These are phyloP conservation scores for Channa striata DNA, from an alignment of 2,797 vertebrate species.

Conservation along the genomic window DNA sequence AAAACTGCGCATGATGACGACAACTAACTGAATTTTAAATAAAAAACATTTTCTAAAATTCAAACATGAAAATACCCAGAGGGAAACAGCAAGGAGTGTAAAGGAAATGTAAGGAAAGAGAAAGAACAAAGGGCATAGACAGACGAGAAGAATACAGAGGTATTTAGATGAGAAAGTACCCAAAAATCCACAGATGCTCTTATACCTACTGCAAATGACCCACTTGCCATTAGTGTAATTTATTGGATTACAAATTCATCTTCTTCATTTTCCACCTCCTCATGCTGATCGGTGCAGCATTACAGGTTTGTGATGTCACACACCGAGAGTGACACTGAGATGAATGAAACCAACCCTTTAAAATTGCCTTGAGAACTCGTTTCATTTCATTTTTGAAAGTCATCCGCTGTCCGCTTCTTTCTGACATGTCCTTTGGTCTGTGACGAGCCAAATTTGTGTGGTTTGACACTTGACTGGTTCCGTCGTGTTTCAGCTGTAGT, in stretches of 20 bases:
- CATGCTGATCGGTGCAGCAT: neutral
- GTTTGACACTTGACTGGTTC: too few relatives aligned
- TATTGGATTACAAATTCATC: neutral
- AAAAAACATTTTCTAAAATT: neutral
- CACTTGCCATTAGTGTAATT: neutral
- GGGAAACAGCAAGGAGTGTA: conserved; percentile 10
- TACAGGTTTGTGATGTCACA: neutral
- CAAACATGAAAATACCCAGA: neutral
- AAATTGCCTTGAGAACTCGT: too few relatives aligned
- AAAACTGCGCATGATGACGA: too few relatives aligned
- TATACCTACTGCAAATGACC: neutral
- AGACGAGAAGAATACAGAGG: neutral
- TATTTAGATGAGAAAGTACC: conserved; percentile 25
- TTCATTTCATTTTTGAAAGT: too few relatives aligned
- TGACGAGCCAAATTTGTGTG: too few relatives aligned
- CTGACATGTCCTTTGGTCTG: too few relatives aligned
- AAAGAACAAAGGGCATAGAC: neutral
- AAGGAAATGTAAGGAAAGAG: neutral
- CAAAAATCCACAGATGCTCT: neutral
- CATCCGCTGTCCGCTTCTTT: too few relatives aligned
- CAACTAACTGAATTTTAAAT: neutral
- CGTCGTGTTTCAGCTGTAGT: too few relatives aligned
- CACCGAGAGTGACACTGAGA: too few relatives aligned
- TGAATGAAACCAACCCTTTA: too few relatives aligned
- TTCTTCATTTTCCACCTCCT: conserved; percentile 46